Conservation (phyloP, 2,113 vertebrate species). For the Plecotus auritus region DNA sequence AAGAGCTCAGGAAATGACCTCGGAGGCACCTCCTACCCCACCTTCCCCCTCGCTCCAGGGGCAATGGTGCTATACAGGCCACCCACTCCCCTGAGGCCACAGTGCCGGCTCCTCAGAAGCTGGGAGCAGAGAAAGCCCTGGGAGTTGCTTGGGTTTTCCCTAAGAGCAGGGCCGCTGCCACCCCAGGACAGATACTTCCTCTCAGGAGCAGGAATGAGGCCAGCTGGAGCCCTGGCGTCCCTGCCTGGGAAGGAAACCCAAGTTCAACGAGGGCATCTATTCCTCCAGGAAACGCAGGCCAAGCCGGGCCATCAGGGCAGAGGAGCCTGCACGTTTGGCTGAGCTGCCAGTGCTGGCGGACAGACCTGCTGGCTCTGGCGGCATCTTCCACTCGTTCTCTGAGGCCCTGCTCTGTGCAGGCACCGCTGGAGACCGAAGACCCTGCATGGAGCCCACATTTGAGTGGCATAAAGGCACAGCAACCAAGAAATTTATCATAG, state of each 20-base stretch:
- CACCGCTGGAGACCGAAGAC: background rate
- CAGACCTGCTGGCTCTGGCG: background rate
- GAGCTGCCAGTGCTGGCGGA: fast-evolving
- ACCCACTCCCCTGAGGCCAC: background rate
- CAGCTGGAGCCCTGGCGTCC: constrained; percentile 17
- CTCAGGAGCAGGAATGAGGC: background rate
- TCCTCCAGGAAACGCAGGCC: background rate
- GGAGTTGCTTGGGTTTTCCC: background rate
- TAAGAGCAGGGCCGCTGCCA: background rate
- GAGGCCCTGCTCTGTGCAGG: background rate
- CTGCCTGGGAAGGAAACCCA: background rate
- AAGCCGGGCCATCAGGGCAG: fast-evolving
- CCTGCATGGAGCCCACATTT: background rate
- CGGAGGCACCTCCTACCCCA: background rate
- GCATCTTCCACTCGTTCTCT: background rate
- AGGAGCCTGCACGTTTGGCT: background rate
- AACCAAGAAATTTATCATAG: too few species aligned
- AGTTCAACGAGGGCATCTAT: background rate
- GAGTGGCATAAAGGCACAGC: background rate
- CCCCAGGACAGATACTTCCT: background rate
- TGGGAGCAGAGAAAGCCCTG: background rate
- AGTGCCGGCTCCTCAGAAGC: background rate
- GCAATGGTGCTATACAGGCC: background rate
- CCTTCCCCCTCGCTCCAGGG: background rate
- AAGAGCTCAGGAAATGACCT: background rate